phyloP scores from a whole-genome alignment of 2,797 vertebrate genomes.

The Molossus alvarezi region DNA sequence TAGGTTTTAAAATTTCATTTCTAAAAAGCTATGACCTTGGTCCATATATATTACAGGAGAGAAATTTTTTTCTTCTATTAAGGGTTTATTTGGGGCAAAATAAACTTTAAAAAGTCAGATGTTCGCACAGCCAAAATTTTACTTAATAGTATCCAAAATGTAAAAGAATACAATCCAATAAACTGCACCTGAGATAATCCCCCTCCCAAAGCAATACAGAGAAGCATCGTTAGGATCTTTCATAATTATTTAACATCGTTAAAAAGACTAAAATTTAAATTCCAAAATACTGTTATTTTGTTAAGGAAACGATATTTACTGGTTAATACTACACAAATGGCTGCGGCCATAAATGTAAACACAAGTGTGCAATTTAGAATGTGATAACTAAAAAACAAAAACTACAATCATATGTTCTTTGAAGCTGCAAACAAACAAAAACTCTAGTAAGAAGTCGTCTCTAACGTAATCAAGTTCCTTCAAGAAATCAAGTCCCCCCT shows the following conservation, averaged over 20 bases:
- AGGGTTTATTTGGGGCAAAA: constrained; percentile 26
- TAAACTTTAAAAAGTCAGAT: constrained; percentile 44
- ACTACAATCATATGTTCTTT: not conserved
- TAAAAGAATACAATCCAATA: constrained; percentile 63
- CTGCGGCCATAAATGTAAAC: not conserved
- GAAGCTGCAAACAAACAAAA: not conserved
- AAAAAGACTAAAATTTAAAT: constrained; percentile 34
- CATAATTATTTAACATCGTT: constrained; percentile 49
- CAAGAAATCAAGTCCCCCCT: constrained; percentile 2
- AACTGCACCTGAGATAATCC: not conserved
- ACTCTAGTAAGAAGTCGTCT: not conserved
- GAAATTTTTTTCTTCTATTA: constrained; percentile 19
- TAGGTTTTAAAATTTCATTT: constrained; percentile 10
- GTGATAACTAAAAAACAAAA: not conserved
- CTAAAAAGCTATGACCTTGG: constrained; percentile 56
- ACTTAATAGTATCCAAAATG: constrained; percentile 26
- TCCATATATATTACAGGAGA: not conserved
- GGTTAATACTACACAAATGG: constrained; percentile 21
- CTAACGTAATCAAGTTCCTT: not conserved
- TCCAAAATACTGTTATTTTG: constrained; percentile 43
- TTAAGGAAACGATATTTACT: constrained; percentile 41
- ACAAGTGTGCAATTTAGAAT: not conserved
- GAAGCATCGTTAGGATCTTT: not conserved
- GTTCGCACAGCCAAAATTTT: constrained; percentile 35
- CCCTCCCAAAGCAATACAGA: not conserved